Evolutionary conservation across 2,113 vertebrate genomes (phyloP), one percentile per base, ranked within the genome.

Genomic region (Neoarius graeffei): DNA sequence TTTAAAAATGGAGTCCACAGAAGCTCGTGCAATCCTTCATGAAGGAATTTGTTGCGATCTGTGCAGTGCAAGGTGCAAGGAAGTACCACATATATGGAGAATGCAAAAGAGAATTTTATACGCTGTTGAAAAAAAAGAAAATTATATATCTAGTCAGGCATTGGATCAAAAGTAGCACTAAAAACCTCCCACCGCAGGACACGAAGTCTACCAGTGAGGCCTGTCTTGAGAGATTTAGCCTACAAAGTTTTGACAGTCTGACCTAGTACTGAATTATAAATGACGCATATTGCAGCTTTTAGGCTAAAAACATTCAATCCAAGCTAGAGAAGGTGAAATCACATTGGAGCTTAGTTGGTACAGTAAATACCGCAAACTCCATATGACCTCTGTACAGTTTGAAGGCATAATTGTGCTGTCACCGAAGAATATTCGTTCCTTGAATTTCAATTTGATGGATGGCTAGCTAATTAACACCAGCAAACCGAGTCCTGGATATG

Each of bases 181-280:
- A 80, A 85, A 89, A 84, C 11, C 9, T 84, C 62, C 50, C 76
- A 80, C 15, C 23, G 5, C 64, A 52, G 52, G n/a, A 80, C 66
- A 48, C 9, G 74, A 66, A 62, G 30, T 69, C 56, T 42, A 82
- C 82, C 86, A 81, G 23, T 27, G 27, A 74, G 35, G 25, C 52
- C 15, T 35, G 62, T 85, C 83, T 73, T 64, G 8, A 52, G 64
- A 71, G 83, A 35, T 79, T 84, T 59, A 27, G 42, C 83, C 67
- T 66, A 79, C 83, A 66, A 77, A 81, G 15, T 80, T 83, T 80
- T 85, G 84, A 83, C 74, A 88, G 85, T 35, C 89, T 83, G 60
- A 90, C 27, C 84, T 64, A 56, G 23, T 84, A 25, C 42, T 88
- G 84, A 90, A 88, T 90, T 86, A 90, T 86, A 85, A 88, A 90